Evolutionary conservation across 2,113 vertebrate genomes (phyloP), one percentile per base, ranked within the genome.

Genomic region (Symphodus melops): DNA sequence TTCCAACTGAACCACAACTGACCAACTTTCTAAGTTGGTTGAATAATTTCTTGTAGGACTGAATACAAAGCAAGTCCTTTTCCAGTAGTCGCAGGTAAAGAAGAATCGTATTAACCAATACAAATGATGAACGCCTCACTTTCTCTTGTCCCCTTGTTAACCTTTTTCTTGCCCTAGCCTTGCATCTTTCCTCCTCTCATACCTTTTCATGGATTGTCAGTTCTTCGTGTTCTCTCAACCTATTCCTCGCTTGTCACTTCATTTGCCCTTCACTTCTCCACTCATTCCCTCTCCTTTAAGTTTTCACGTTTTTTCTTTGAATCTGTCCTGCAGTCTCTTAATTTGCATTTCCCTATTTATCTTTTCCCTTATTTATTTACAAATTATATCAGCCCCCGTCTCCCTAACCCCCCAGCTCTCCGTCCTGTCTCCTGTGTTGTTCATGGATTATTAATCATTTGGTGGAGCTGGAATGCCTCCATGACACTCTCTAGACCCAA

Each of bases 361-460:
- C 46, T 66, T 52, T 69, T 4, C 14, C 14, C 46, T 23, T 72
- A 20, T 54, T 42, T 60, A 7, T 5, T 37, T 21, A 20, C 3
- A 51, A 28, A 1, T 74, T 71, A 41, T 54, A 28, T 54, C 23
- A n/a, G 25, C 59, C 52, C 39, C 39, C 39, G 3, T 2, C 39
- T 3, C 39, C 39, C 11, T 9, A 64, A 53, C 85, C 58, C 41
- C 74, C 68, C 8, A 17, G 86, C 41, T 59, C 71, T 37, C 66
- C 68, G 52, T 75, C 85, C 92, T 75, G 87, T 85, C 88, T 79
- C 86, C 68, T 64, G 11, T 82, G 86, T 63, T 0, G 5, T 68
- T 81, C 81, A 78, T 81, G 60, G 76, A 80, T 86, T 84, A 88
- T 86, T 88, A 78, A 84, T 88, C 33, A 2, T 68, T 42, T 72